Evolutionary conservation across 2,113 vertebrate species (phyloP).

Genomic region (Coregonus clupeaformis): DNA sequence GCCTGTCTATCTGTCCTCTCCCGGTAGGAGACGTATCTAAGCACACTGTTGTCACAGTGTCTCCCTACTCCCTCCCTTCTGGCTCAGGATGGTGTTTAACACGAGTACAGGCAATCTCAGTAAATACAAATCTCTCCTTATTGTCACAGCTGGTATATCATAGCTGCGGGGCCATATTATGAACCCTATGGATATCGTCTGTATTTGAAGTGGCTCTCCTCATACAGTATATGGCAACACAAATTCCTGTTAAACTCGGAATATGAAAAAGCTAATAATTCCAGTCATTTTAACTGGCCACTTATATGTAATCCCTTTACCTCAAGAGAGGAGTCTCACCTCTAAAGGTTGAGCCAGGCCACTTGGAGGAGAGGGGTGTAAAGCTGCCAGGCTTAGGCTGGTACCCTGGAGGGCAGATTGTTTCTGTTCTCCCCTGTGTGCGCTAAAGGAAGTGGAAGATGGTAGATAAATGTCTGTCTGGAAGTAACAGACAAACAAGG

Average conservation of each 20-base stretch:
- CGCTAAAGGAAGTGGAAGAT: background rate
- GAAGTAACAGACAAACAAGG: no score
- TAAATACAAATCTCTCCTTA: slow-evolving; percentile 6
- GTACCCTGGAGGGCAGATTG: background rate
- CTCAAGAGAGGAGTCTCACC: background rate
- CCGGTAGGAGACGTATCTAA: background rate
- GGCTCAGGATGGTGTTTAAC: background rate
- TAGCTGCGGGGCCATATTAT: background rate
- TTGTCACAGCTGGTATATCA: slow-evolving; percentile 4
- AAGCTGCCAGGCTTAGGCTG: background rate
- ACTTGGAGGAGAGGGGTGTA: background rate
- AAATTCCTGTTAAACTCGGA: background rate
- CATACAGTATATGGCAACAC: background rate
- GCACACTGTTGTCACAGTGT: background rate
- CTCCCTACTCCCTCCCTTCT: background rate
- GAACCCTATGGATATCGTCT: slow-evolving; percentile 1
- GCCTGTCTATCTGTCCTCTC: background rate
- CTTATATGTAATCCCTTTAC: background rate
- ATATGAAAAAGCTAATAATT: background rate
- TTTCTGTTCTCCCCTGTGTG: background rate
- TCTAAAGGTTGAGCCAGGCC: background rate
- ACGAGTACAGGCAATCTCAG: background rate
- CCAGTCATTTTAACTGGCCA: background rate
- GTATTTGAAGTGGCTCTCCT: slow-evolving; percentile 5
- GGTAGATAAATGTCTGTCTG: background rate